Evolutionary conservation across 2,797 vertebrate genomes (phyloP).

Genomic region (Geotria australis): DNA sequence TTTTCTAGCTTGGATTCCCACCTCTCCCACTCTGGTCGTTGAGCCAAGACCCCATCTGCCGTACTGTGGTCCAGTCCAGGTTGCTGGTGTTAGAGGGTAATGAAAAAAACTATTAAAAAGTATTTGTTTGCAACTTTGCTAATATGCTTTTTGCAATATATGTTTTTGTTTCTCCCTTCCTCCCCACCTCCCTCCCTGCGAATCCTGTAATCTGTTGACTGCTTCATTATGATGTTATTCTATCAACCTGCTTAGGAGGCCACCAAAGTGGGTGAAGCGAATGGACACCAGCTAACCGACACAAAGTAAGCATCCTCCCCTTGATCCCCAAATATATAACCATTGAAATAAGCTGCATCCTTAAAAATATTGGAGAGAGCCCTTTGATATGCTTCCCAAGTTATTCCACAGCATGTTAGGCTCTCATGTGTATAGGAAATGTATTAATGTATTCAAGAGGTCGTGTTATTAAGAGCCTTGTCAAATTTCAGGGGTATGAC

Average conservation of each 20-base stretch:
- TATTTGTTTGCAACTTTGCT: conserved; percentile 27
- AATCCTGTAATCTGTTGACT: conserved; percentile 84
- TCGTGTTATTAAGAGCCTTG: too few relatives aligned
- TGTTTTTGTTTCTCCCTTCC: conserved; percentile 78
- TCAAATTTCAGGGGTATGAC: too few relatives aligned
- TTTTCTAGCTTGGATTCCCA: conserved; percentile 20
- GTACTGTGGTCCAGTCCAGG: too few relatives aligned
- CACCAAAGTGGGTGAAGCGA: conserved; percentile 65
- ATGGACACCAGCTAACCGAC: conserved; percentile 52
- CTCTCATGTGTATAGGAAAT: too few relatives aligned
- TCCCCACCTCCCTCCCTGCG: conserved; percentile 47
- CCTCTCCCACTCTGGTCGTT: conserved; percentile 10
- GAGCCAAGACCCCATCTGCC: too few relatives aligned
- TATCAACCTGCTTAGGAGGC: conserved; percentile 98
- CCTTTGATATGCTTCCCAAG: too few relatives aligned
- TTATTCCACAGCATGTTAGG: too few relatives aligned
- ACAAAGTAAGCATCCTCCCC: conserved; percentile 43
- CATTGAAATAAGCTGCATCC: too few relatives aligned
- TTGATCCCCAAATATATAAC: background rate
- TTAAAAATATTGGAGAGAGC: too few relatives aligned
- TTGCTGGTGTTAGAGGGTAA: too few relatives aligned
- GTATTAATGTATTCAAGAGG: too few relatives aligned
- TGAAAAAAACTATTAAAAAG: conserved; percentile 9
- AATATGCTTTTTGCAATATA: conserved; percentile 17
- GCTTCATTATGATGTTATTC: conserved; percentile 94